phyloP scores from a whole-genome alignment of 1,140 invertebrate genomes.

The Halictus rubicundus region DNA sequence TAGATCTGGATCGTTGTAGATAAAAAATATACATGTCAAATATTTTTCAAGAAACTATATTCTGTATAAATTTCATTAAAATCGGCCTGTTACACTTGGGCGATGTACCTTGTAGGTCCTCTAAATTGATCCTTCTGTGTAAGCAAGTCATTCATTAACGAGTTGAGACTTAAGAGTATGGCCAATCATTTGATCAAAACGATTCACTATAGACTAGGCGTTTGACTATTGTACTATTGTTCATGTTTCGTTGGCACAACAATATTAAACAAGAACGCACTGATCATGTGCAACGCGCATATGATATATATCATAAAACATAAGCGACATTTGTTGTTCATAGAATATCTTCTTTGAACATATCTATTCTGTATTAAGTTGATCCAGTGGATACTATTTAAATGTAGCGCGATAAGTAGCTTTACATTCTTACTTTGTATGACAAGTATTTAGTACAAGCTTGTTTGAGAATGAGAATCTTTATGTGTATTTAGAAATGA shows the following conservation, averaged over 20 bases:
- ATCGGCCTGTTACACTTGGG: too few relatives aligned
- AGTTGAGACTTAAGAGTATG: neutral
- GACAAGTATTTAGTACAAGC: slow-evolving; percentile 14
- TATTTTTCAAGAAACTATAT: too few relatives aligned
- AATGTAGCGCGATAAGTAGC: slow-evolving; percentile 4
- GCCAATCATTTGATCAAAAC: slow-evolving; percentile 13
- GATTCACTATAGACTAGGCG: neutral
- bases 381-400: slow-evolving; percentile 2
- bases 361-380: slow-evolving; percentile 32
- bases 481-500: slow-evolving; percentile 3
- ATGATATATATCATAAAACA: slow-evolving; percentile 16
- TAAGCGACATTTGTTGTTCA: slow-evolving; percentile 27
- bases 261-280: slow-evolving; percentile 1
- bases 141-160: neutral
- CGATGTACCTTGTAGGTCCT: neutral
- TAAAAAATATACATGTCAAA: too few relatives aligned
- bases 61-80: too few relatives aligned
- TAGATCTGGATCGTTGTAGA: too few relatives aligned
- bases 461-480: neutral
- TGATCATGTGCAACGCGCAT: slow-evolving; percentile 1
- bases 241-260: slow-evolving; percentile 21
- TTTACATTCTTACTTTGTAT: slow-evolving; percentile 21
- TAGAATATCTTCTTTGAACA: slow-evolving; percentile 22
- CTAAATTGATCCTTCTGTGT: slow-evolving; percentile 16
- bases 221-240: slow-evolving; percentile 16